These are phyloP conservation scores for Lasiurus cinereus DNA, from an alignment of 2,113 vertebrate genomes.

Conservation along the genomic window DNA sequence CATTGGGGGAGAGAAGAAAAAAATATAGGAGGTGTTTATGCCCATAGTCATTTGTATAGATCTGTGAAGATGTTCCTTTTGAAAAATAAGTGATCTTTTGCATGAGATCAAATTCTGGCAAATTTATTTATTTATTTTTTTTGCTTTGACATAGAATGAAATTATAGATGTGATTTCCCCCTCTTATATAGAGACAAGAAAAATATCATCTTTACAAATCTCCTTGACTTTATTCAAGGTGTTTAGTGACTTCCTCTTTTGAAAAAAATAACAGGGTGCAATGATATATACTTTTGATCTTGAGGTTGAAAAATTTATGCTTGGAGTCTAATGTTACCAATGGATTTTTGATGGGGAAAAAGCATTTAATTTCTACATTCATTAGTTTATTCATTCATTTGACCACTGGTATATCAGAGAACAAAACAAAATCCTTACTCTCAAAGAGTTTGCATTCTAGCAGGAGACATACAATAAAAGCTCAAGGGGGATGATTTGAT, in stretches of 20 bases:
- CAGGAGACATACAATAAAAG: not conserved
- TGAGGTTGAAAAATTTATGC: not conserved
- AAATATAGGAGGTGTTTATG: constrained; percentile 3
- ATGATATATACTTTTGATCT: not conserved
- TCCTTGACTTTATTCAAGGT: constrained; percentile 65
- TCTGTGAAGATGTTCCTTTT: constrained; percentile 40
- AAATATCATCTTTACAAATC: constrained; percentile 62
- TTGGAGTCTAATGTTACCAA: not conserved
- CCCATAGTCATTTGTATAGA: constrained; percentile 27
- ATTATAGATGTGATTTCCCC: constrained; percentile 49
- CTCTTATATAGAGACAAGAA: not conserved
- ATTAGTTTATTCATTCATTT: not conserved
- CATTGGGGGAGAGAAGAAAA: not conserved
- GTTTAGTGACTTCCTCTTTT: constrained; percentile 11
- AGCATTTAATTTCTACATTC: not conserved
- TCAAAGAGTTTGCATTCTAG: not conserved
- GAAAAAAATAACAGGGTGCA: constrained; percentile 21
- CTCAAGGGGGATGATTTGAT: not conserved
- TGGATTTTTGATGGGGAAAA: not conserved
- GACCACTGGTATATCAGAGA: not conserved
- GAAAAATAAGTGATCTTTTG: constrained; percentile 60
- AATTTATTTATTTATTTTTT: constrained; percentile 76
- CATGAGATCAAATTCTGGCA: too few relatives aligned
- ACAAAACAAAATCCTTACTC: not conserved
- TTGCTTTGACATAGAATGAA: constrained; percentile 67